Percentiles rank a stretch among this genome's conserved stretches.
Evolutionary conservation across 2,888 invertebrate genomes (phyloP).

Genomic region (Apotomis betuletana): DNA sequence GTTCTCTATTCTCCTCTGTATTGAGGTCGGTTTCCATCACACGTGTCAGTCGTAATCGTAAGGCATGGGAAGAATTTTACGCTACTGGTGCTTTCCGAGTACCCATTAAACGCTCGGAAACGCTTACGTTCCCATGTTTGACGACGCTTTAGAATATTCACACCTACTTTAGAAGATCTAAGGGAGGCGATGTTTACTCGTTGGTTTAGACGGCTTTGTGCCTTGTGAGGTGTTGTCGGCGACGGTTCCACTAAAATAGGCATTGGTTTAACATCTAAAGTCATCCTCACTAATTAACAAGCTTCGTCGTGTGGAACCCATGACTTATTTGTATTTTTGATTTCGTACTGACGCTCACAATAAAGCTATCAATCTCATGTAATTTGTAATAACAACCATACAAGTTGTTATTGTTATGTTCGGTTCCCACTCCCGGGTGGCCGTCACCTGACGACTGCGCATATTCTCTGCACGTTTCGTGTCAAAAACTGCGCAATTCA

Average conservation of each 20-base stretch:
- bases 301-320: not conserved
- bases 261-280: not conserved
- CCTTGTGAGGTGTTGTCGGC: slow-evolving; percentile 4
- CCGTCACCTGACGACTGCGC: slow-evolving; percentile 62
- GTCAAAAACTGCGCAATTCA: slow-evolving; percentile 53
- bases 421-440: slow-evolving; percentile 59
- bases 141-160: slow-evolving; percentile 38
- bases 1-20: slow-evolving; percentile 61
- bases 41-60: slow-evolving; percentile 41
- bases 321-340: not conserved
- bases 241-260: not conserved
- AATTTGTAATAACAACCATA: slow-evolving; percentile 21
- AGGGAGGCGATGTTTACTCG: slow-evolving; percentile 28
- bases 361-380: slow-evolving; percentile 3
- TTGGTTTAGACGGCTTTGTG: slow-evolving; percentile 20
- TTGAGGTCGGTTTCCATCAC: slow-evolving; percentile 60
- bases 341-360: slow-evolving; percentile 8
- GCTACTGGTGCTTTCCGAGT: slow-evolving; percentile 50
- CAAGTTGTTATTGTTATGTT: slow-evolving; percentile 28
- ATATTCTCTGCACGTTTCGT: slow-evolving; percentile 47
- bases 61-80: slow-evolving; percentile 54
- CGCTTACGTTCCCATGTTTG: slow-evolving; percentile 39
- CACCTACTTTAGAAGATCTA: slow-evolving; percentile 34
- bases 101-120: slow-evolving; percentile 44
- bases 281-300: not conserved